Evolutionary conservation across 2,797 vertebrate genomes (phyloP), one percentile per base, ranked within the genome.

Genomic region (Decapterus maruadsi): DNA sequence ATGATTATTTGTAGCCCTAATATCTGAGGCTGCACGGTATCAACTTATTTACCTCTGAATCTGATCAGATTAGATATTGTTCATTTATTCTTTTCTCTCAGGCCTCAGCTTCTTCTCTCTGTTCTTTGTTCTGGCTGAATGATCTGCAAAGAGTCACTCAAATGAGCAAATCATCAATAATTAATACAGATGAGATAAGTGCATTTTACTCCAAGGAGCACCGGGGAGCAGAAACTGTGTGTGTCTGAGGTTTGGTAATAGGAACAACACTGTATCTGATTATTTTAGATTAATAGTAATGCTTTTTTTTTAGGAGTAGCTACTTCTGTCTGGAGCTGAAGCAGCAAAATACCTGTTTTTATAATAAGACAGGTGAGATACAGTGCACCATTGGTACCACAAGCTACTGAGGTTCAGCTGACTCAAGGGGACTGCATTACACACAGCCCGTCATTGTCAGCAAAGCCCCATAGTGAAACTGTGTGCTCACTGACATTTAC

Each of bases 151-250:
- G 83, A 85, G 83, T 86, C 75, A 50, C 53, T 77, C 36, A 72
- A 77, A 83, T 84, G 46, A 85, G 61, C 6, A 56, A 84, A 81
- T 75, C 60, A 85, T 88, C 53, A 85, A 92, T 87, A 75, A 82
- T 88, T 56, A 12, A 90, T 69, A 42, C 8, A 54, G 13, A 43
- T 56, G 36, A 65, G 70, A 69, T 34, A 40, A 87, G 73, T 78
- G 81, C 48, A 14, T 76, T 77, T 84, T 67, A 75, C 60, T 38
- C 3, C 10, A 16, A 78, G 26, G n/a, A 42, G 53, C 68, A 51
- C 38, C 75, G 68, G 63, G 16, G 51, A 69, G 34, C 22, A 36
- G 34, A 40, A 6, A 20, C 51, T 2, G 5, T 60, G 48, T 66
- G 22, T 62, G 42, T 57, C 43, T 59, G 40, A 19, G 48, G 34